Base-by-base conservation (phyloP, 2,113 vertebrate genomes). In the Empidonax alnorum region DNA sequence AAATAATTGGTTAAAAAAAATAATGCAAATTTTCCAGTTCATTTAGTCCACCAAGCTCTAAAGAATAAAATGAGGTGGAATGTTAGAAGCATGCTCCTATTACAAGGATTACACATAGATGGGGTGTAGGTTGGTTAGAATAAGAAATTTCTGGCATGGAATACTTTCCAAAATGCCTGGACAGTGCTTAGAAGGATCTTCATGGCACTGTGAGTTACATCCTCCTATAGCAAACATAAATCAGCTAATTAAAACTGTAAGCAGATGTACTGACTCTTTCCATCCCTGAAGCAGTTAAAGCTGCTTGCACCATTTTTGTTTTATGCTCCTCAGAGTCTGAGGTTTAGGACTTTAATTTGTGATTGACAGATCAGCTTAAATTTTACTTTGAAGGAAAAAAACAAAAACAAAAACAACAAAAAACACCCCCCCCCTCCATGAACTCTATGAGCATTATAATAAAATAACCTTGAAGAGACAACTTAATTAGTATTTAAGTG, bases 401-500 rank as follows among this genome's bases (percentile, higher is more conserved):
- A 24, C 8, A 11, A 63, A 24, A 7, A 23, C 25, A 15, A 46
- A 82, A 73, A 46, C 42, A 74, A 39, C 4, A 10, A 16, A 18
- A 30, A 49, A 30, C 18, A 30, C 0, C 18, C 50, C 28, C 7
- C 18, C 18, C 37, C 41, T 11, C 30, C n/a, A 55, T 2, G 6
- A 91, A 83, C 63, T 68, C 12, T 41, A 67, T 61, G 50, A 91
- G 37, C 33, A 84, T 89, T 92, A 69, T 86, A 96, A 94, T 91
- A 90, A 96, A 96, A 94, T 94, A 96, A 97, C 95, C 95, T 97
- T 97, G 96, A 96, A 94, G 81, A 95, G 90, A 91, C 95, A 96
- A 97, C 86, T 96, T 97, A 95, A 97, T 97, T 96, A 97, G 95
- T 97, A 96, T 97, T 97, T 96, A 97, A 97, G 79, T 81, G 88